These are phyloP conservation scores for Alectura lathami DNA, from an alignment of 2,113 vertebrate species.

Conservation along the genomic window DNA sequence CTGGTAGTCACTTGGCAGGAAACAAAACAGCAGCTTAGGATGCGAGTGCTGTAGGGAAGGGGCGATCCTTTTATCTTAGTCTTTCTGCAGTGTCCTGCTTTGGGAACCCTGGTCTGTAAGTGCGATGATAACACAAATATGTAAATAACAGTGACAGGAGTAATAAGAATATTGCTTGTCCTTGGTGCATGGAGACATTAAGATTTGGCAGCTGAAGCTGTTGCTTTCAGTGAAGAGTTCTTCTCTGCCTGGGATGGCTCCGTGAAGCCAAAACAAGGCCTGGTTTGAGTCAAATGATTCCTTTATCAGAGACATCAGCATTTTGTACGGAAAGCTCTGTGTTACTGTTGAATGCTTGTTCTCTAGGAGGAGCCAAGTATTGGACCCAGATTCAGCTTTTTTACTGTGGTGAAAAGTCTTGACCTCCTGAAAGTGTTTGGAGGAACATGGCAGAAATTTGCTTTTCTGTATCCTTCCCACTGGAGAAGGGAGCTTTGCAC, in stretches of 20 bases:
- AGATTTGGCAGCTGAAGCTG: not conserved
- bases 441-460: not conserved
- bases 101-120: not conserved
- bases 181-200: not conserved
- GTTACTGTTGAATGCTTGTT: fast-evolving
- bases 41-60: not conserved
- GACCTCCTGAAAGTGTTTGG: not conserved
- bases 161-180: not conserved
- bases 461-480: not conserved
- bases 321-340: not conserved
- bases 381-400: not conserved
- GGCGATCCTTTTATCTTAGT: not conserved
- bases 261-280: not conserved
- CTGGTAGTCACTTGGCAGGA: not conserved
- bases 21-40: not conserved
- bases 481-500: not conserved
- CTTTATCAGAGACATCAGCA: not conserved
- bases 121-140: not conserved
- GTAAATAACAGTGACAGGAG: not conserved
- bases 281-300: not conserved
- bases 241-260: not conserved
- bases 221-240: not conserved
- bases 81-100: not conserved
- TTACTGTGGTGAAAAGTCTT: not conserved
- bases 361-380: not conserved